Conservation (phyloP, 2,113 vertebrate species). For the Phalacrocorax pelagicus region DNA sequence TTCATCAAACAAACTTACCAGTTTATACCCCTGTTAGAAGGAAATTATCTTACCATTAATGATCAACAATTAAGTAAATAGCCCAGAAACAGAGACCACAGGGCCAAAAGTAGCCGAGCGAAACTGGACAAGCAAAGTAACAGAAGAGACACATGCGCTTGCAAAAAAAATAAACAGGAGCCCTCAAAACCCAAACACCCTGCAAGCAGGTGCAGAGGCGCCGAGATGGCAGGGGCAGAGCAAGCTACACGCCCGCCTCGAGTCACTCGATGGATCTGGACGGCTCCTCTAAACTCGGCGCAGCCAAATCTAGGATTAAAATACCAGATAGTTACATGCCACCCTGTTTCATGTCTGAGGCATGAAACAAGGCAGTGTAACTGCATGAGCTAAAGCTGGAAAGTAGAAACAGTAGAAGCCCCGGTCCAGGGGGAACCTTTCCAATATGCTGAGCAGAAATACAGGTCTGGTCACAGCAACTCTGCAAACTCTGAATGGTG, state of each 20-base stretch:
- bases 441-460: neutral
- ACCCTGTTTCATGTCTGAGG: neutral
- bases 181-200: accelerated
- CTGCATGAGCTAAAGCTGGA: neutral
- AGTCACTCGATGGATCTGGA: accelerated
- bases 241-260: accelerated
- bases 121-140: neutral
- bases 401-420: neutral
- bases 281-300: accelerated
- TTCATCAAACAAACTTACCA: neutral
- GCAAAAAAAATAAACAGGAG: neutral
- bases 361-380: neutral
- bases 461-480: neutral
- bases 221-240: neutral
- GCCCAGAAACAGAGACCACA: neutral
- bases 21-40: neutral
- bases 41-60: neutral
- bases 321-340: neutral
- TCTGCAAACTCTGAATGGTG: neutral
- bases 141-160: accelerated
- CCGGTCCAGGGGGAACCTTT: neutral
- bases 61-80: neutral
- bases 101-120: neutral
- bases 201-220: accelerated
- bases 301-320: neutral